phyloP scores from a whole-genome alignment of 1,140 invertebrate species.

The Drosophila ercepeae region DNA sequence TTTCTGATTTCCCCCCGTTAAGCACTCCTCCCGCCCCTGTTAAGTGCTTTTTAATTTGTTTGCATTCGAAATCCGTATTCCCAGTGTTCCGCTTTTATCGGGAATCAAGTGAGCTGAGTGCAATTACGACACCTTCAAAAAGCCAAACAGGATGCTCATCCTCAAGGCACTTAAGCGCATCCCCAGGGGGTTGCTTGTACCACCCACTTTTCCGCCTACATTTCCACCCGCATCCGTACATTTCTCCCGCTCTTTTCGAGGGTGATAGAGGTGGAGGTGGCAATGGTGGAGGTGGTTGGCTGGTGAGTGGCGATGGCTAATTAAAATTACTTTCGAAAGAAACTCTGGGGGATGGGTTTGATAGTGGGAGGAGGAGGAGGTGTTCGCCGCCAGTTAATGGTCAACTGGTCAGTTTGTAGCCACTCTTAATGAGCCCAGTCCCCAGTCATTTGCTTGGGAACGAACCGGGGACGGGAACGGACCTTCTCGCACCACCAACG shows the following conservation, averaged over 20 bases:
- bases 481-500: conserved; percentile 27
- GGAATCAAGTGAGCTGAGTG: conserved; percentile 71
- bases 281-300: background rate
- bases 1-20: conserved; percentile 1
- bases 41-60: conserved; percentile 82
- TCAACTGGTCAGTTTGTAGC: conserved; percentile 54
- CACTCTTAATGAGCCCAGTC: conserved; percentile 65
- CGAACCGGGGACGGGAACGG: conserved; percentile 1
- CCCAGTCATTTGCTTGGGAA: conserved; percentile 53
- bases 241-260: too few species aligned
- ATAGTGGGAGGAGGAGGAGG: background rate
- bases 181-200: conserved; percentile 54
- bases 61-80: conserved; percentile 56
- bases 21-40: conserved; percentile 22
- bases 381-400: conserved; percentile 50
- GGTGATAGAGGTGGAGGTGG: background rate
- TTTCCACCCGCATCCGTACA: too few species aligned
- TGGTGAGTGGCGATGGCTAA: conserved; percentile 53
- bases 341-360: background rate
- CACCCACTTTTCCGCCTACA: conserved; percentile 1
- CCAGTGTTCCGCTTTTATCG: conserved; percentile 61
- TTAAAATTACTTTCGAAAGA: conserved; percentile 69
- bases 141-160: conserved; percentile 53
- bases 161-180: conserved; percentile 70
- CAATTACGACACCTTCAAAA: conserved; percentile 81